Evolutionary conservation across 2,113 vertebrate genomes (phyloP).

Genomic region (Scomber colias): DNA sequence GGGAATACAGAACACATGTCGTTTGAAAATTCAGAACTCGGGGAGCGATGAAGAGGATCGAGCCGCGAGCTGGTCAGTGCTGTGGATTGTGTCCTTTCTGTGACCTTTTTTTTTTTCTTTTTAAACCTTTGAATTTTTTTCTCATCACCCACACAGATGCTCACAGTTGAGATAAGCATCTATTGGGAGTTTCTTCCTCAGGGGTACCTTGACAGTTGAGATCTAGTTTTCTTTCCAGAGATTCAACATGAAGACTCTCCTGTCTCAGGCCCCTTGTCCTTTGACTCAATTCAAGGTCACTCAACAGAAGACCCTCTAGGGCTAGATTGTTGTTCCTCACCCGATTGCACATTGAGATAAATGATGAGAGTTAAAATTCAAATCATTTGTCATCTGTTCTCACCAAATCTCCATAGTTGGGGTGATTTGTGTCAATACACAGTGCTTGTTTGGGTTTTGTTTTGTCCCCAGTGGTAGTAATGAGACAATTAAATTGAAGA

Average conservation of each 20-base stretch:
- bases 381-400: background rate
- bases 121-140: background rate
- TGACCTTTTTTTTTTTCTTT: slow-evolving; percentile 35
- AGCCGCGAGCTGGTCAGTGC: slow-evolving; percentile 38
- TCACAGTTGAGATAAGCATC: slow-evolving; percentile 7
- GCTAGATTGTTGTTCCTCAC: background rate
- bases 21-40: slow-evolving; percentile 64
- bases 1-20: slow-evolving; percentile 64
- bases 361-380: too few relatives aligned
- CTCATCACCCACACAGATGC: slow-evolving; percentile 46
- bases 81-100: slow-evolving; percentile 39
- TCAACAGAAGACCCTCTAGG: background rate
- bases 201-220: slow-evolving; percentile 19
- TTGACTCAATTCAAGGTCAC: background rate
- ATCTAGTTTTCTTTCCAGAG: background rate
- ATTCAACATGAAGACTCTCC: slow-evolving; percentile 4
- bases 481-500: background rate
- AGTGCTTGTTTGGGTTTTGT: background rate
- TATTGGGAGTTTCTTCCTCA: slow-evolving; percentile 17
- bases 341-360: too few relatives aligned
- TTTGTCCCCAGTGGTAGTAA: background rate
- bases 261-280: background rate
- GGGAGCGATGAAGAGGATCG: slow-evolving; percentile 29
- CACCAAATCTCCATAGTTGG: background rate
- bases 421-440: background rate